Percentiles rank a stretch among this genome's conserved stretches.
Conservation (phyloP, 1,140 invertebrate genomes). For the Adelges cooleyi region DNA sequence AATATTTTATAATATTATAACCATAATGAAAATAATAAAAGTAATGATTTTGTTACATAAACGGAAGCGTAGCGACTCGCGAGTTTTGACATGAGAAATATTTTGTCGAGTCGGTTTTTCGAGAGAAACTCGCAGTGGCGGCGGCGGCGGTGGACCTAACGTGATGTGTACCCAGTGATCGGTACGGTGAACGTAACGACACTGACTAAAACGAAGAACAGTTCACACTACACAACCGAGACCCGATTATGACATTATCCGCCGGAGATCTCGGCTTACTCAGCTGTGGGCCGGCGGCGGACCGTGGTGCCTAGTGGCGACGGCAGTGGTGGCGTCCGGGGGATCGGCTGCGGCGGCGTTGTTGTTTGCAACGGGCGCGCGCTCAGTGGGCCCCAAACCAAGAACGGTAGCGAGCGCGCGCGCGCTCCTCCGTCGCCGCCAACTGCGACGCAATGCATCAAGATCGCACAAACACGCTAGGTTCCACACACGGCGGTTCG, state of each 20-base stretch:
- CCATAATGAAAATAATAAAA: too few species aligned
- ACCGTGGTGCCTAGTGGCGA: background rate
- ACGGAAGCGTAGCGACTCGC: too few species aligned
- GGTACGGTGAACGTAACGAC: background rate
- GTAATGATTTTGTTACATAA: too few species aligned
- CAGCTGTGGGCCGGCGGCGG: slow-evolving; percentile 16
- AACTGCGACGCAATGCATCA: slow-evolving; percentile 1
- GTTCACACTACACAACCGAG: background rate
- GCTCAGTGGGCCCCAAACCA: slow-evolving; percentile 27
- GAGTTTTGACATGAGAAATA: too few species aligned
- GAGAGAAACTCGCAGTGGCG: too few species aligned
- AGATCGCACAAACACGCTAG: background rate
- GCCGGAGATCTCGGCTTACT: slow-evolving; percentile 24
- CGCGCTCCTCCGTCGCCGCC: background rate
- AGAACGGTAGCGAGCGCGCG: background rate
- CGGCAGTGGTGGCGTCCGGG: background rate
- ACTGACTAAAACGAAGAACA: too few species aligned
- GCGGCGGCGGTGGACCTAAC: too few species aligned
- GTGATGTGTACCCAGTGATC: too few species aligned
- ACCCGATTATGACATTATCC: slow-evolving; percentile 13
- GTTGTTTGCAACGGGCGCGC: slow-evolving; percentile 28
- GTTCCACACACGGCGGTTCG: too few species aligned
- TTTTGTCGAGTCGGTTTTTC: too few species aligned
- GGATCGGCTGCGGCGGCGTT: background rate
- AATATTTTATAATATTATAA: too few species aligned